Evolutionary conservation across 30 jellyfish, hydroid and myxozoan genomes (phyloP).

Genomic region (Catostylus mosaicus): DNA sequence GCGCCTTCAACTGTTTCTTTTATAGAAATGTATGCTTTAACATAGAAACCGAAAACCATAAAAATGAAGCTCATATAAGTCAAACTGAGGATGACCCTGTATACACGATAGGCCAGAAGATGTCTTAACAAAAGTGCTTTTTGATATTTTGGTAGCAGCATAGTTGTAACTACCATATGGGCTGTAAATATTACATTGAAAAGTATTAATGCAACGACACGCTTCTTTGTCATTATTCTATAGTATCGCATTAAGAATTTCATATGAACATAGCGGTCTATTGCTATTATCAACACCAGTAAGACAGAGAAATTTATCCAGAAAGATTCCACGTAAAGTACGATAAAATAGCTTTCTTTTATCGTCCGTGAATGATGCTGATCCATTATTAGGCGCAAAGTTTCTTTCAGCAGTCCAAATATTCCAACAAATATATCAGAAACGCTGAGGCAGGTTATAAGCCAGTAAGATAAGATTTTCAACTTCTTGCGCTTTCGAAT

Average conservation of each 20-base stretch:
- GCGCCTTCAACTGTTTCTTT: background rate
- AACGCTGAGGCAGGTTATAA: slow-evolving; percentile 7
- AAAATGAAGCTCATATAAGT: background rate
- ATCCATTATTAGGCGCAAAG: background rate
- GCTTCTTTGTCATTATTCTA: slow-evolving; percentile 27
- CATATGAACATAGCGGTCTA: slow-evolving; percentile 64
- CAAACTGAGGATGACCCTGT: slow-evolving; percentile 41
- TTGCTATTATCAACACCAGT: slow-evolving; percentile 32
- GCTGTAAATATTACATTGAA: slow-evolving; percentile 24
- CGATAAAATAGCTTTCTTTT: background rate
- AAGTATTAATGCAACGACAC: slow-evolving; percentile 16
- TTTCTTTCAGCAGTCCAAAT: background rate
- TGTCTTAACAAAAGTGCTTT: background rate
- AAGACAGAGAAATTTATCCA: slow-evolving; percentile 37
- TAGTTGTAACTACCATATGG: background rate
- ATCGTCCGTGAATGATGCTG: background rate
- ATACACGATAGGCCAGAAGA: slow-evolving; percentile 15
- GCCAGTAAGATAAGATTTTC: slow-evolving; percentile 6
- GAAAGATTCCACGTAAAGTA: background rate
- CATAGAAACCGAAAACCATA: background rate
- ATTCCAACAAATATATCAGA: slow-evolving; percentile 42
- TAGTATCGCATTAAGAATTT: background rate
- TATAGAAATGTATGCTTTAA: slow-evolving; percentile 18
- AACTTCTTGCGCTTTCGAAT: slow-evolving; percentile 15
- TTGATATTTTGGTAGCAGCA: slow-evolving; percentile 16